Evolutionary conservation across 2,113 vertebrate genomes (phyloP).

Genomic region (Rousettus leschenaultii): DNA sequence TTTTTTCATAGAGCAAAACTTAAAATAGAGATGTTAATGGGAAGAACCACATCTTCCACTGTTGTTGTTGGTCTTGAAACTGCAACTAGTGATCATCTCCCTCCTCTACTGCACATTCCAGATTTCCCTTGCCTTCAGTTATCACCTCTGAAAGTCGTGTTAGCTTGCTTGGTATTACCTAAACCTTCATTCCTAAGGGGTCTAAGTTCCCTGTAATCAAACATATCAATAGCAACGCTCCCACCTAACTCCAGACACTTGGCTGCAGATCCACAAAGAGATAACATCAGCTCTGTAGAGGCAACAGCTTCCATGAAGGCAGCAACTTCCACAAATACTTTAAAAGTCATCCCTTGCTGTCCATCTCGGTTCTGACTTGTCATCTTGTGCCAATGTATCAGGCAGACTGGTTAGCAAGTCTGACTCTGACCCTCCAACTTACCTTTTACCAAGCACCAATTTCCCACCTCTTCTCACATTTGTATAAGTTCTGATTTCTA

Average conservation of each 20-base stretch:
- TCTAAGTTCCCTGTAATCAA: not conserved
- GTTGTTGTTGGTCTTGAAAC: not conserved
- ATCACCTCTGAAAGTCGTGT: not conserved
- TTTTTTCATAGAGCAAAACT: not conserved
- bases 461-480: not conserved
- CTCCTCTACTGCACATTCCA: not conserved
- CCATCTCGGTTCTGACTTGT: not conserved
- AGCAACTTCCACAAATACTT: not conserved
- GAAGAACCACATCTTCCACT: not conserved
- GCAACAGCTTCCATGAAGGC: not conserved
- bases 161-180: not conserved
- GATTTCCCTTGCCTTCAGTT: not conserved
- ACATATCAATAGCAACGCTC: not conserved
- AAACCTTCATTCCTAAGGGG: not conserved
- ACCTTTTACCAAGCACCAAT: not conserved
- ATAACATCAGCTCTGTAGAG: not conserved
- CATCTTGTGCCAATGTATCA: accelerated
- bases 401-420: not conserved
- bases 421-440: not conserved
- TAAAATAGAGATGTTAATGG: not conserved
- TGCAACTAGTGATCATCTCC: not conserved
- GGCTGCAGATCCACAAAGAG: not conserved
- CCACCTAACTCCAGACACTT: not conserved
- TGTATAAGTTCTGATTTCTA: not conserved
- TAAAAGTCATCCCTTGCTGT: accelerated